phyloP scores from a whole-genome alignment of 2,888 invertebrate species.

The Diachrysia chrysitis region DNA sequence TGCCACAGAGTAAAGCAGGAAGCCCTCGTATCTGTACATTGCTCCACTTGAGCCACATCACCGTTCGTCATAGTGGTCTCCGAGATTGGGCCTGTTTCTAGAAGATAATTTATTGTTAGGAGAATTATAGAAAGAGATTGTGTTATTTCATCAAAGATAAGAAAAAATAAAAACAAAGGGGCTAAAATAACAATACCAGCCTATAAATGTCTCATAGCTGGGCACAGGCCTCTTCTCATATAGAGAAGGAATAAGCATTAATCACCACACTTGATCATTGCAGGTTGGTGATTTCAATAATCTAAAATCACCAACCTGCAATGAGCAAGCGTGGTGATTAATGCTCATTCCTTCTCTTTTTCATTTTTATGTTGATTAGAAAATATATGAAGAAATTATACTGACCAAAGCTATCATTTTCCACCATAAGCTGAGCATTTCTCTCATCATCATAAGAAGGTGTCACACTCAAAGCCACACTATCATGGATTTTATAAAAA shows the following conservation, averaged over 20 bases:
- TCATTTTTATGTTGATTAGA: no score
- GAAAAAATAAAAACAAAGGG: no score
- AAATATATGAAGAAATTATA: slow-evolving; percentile 27
- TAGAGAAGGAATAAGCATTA: no score
- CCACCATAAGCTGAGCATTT: slow-evolving; percentile 77
- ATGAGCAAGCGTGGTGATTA: no score
- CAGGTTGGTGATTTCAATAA: no score
- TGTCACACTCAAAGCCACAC: slow-evolving; percentile 78
- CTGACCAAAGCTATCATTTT: slow-evolving; percentile 80
- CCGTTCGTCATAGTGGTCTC: slow-evolving; percentile 74
- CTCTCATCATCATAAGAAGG: slow-evolving; percentile 79
- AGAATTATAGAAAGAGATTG: background rate
- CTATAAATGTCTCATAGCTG: no score
- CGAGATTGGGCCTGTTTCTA: slow-evolving; percentile 74
- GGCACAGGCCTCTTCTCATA: no score
- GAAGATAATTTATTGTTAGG: slow-evolving; percentile 13
- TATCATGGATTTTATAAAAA: slow-evolving; percentile 78
- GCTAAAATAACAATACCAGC: no score
- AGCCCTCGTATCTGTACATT: slow-evolving; percentile 90
- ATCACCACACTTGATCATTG: no score
- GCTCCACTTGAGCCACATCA: slow-evolving; percentile 79
- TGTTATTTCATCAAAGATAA: no score
- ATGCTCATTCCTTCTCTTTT: no score
- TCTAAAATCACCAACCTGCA: no score
- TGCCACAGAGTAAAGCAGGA: slow-evolving; percentile 93